These are phyloP conservation scores for Enteromius viviparus DNA, from an alignment of 2,797 vertebrate genomes.

Conservation along the genomic window DNA sequence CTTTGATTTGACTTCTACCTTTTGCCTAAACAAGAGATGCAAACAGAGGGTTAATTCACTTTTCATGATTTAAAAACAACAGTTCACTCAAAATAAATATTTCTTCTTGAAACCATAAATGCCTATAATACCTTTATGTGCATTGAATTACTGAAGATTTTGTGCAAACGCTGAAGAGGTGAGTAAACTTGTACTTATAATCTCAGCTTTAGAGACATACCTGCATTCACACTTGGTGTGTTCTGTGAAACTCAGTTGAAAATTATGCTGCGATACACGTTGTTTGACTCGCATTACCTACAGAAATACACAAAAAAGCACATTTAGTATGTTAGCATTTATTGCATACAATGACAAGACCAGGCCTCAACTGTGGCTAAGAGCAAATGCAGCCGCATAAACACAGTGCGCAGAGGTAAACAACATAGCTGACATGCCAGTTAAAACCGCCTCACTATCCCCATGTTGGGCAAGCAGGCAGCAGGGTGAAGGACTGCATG, in stretches of 20 bases:
- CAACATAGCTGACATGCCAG: slow-evolving; percentile 66
- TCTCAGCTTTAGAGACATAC: slow-evolving; percentile 72
- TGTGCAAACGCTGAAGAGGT: not conserved
- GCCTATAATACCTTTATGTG: not conserved
- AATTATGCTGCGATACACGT: slow-evolving; percentile 78
- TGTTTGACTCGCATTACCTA: slow-evolving; percentile 87
- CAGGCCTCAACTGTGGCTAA: slow-evolving; percentile 27
- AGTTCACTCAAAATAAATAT: not conserved
- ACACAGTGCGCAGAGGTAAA: slow-evolving; percentile 58
- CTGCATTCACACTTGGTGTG: slow-evolving; percentile 92
- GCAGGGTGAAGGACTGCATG: slow-evolving; percentile 11
- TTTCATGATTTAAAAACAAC: not conserved
- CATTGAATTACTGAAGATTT: not conserved
- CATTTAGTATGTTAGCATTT: too few relatives aligned
- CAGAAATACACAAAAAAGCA: slow-evolving; percentile 57
- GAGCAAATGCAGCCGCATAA: slow-evolving; percentile 42
- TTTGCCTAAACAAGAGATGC: slow-evolving; percentile 78
- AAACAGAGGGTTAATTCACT: slow-evolving; percentile 21
- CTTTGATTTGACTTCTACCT: slow-evolving; percentile 86
- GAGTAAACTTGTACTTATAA: not conserved
- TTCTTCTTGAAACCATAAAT: not conserved
- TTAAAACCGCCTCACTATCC: slow-evolving; percentile 35
- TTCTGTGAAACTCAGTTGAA: slow-evolving; percentile 88
- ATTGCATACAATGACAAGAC: slow-evolving; percentile 6
- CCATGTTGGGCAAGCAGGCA: not conserved